These are phyloP conservation scores for Plemyria rubiginata DNA, from an alignment of 2,888 invertebrate genomes.

Conservation along the genomic window DNA sequence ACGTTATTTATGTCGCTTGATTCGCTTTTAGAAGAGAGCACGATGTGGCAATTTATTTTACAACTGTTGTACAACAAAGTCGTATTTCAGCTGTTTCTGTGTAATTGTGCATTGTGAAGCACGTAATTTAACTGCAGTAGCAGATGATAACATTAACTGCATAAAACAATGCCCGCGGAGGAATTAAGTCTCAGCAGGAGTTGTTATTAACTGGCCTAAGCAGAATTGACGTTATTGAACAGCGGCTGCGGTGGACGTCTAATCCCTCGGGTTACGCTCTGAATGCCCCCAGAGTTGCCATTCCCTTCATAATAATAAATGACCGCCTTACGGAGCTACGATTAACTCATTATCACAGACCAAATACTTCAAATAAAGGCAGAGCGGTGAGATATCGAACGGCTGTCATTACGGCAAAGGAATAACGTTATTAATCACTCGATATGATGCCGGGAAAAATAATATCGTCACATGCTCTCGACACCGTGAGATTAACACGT, in stretches of 20 bases:
- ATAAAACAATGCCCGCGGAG: slow-evolving; percentile 19
- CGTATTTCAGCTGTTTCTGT: slow-evolving; percentile 27
- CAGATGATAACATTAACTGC: slow-evolving; percentile 21
- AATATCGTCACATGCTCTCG: slow-evolving; percentile 81
- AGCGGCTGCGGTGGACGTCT: slow-evolving; percentile 40
- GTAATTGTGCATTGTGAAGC: slow-evolving; percentile 27
- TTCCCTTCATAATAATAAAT: slow-evolving; percentile 50
- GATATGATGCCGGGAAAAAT: slow-evolving; percentile 78
- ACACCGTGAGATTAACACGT: slow-evolving; percentile 81
- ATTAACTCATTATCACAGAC: slow-evolving; percentile 62
- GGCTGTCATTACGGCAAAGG: slow-evolving; percentile 69
- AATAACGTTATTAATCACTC: slow-evolving; percentile 81
- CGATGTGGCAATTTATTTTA: slow-evolving; percentile 49
- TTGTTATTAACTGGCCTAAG: slow-evolving; percentile 36
- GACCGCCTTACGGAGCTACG: slow-evolving; percentile 48
- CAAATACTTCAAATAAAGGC: slow-evolving; percentile 56
- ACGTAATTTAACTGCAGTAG: slow-evolving; percentile 37
- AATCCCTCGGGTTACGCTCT: slow-evolving; percentile 41
- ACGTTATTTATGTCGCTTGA: slow-evolving; percentile 52
- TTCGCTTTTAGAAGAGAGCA: slow-evolving; percentile 46
- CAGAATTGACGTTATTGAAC: slow-evolving; percentile 40
- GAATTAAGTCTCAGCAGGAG: slow-evolving; percentile 27
- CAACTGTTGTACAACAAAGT: slow-evolving; percentile 37
- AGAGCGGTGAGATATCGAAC: slow-evolving; percentile 57
- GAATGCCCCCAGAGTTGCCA: slow-evolving; percentile 43